A percentile compares a stretch with the other conserved stretches of the same genome.
Evolutionary conservation across 2,888 invertebrate species (phyloP).

Genomic region (Hirtodrosophila alboralis): DNA sequence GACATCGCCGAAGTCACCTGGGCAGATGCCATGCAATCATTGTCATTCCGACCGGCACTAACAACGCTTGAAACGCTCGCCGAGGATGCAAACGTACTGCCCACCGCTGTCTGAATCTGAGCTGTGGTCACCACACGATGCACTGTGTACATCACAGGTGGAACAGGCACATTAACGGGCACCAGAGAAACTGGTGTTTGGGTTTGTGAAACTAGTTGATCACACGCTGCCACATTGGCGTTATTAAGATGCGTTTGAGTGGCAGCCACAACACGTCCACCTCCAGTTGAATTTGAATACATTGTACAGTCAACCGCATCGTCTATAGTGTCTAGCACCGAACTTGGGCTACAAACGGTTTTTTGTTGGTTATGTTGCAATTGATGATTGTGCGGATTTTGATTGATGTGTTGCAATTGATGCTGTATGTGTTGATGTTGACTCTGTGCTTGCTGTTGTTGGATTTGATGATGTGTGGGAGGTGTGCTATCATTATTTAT

Average conservation of each 20-base stretch:
- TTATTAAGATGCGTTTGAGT: constrained; percentile 80
- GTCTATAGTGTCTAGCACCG: constrained; percentile 70
- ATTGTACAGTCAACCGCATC: constrained; percentile 73
- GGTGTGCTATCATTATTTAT: constrained; percentile 48
- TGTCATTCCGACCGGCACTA: constrained; percentile 80
- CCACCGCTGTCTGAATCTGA: constrained; percentile 83
- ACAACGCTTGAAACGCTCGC: constrained; percentile 84
- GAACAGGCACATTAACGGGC: constrained; percentile 71
- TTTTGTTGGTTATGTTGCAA: constrained; percentile 60
- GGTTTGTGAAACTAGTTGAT: constrained; percentile 52
- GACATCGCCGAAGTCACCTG: constrained; percentile 67
- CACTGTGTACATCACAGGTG: constrained; percentile 83
- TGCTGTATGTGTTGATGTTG: constrained; percentile 73
- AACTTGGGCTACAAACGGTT: constrained; percentile 45
- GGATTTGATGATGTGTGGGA: constrained; percentile 53
- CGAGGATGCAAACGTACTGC: constrained; percentile 83
- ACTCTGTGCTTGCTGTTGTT: constrained; percentile 52
- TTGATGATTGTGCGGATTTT: constrained; percentile 49
- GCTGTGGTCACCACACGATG: constrained; percentile 84
- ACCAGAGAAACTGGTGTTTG: constrained; percentile 60
- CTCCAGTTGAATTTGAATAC: constrained; percentile 68
- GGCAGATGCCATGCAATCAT: constrained; percentile 66
- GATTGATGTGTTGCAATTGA: constrained; percentile 60
- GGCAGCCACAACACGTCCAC: constrained; percentile 75
- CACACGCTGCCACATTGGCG: constrained; percentile 51